Conservation (phyloP, 1,140 invertebrate genomes). For the Contarinia nasturtii region DNA sequence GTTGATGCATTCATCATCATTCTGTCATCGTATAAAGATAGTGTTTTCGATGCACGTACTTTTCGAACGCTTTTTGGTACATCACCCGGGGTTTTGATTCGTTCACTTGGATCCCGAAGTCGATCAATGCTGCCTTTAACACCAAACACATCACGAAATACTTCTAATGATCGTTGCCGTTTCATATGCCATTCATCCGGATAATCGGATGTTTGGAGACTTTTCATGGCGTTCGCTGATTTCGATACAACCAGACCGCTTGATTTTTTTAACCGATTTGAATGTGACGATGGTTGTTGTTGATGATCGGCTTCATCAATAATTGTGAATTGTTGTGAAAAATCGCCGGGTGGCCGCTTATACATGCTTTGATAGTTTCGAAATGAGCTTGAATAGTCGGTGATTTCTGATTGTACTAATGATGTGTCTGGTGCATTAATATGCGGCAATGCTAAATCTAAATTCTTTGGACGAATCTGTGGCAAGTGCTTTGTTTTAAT, state of each 20-base stretch:
- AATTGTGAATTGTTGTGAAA: conserved; percentile 1
- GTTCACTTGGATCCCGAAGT: conserved; percentile 47
- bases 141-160: conserved; percentile 45
- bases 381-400: conserved; percentile 3
- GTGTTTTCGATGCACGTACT: conserved; percentile 37
- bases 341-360: background rate
- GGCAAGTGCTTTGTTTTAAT: conserved; percentile 2
- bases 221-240: conserved; percentile 8
- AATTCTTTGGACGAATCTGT: conserved; percentile 14
- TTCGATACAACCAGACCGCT: conserved; percentile 6
- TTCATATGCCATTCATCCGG: conserved; percentile 8
- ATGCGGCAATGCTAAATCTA: conserved; percentile 13
- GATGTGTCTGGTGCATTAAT: background rate
- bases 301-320: background rate
- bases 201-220: background rate
- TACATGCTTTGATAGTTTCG: conserved; percentile 3
- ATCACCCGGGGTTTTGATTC: conserved; percentile 66
- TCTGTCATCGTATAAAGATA: conserved; percentile 70
- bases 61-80: conserved; percentile 52
- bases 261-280: background rate
- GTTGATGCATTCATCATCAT: conserved; percentile 47
- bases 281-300: background rate
- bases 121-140: conserved; percentile 32
- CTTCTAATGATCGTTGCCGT: conserved; percentile 40
- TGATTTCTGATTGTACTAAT: background rate